These are phyloP conservation scores for Apostichopus parvimensis DNA, from an alignment of 35 echinoderm and acorn worm genomes.

Conservation along the genomic window DNA sequence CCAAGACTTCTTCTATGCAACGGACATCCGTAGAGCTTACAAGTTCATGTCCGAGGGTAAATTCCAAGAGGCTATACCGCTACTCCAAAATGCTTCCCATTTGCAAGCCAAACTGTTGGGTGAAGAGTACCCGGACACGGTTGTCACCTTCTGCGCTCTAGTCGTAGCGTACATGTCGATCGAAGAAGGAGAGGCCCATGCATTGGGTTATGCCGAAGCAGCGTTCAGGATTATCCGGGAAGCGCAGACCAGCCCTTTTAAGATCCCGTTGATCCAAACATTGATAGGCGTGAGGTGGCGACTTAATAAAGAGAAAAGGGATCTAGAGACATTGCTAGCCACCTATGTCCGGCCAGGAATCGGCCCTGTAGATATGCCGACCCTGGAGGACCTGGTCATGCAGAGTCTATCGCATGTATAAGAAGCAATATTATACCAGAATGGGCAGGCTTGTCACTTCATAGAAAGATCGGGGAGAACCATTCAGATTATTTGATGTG, in stretches of 20 bases:
- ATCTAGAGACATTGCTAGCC: slow-evolving; percentile 77
- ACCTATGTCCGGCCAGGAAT: slow-evolving; percentile 60
- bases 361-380: slow-evolving; percentile 78
- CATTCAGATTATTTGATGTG: no score
- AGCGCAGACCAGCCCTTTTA: slow-evolving; percentile 80
- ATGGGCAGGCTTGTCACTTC: no score
- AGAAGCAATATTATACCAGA: background rate
- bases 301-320: slow-evolving; percentile 82
- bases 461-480: no score
- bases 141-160: slow-evolving; percentile 82
- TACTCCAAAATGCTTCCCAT: slow-evolving; percentile 89
- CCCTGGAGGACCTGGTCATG: slow-evolving; percentile 87
- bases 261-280: slow-evolving; percentile 82
- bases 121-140: slow-evolving; percentile 70
- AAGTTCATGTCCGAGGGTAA: slow-evolving; percentile 69
- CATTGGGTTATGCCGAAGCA: slow-evolving; percentile 75
- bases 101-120: slow-evolving; percentile 95
- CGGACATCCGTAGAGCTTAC: slow-evolving; percentile 78
- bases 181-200: slow-evolving; percentile 83
- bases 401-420: slow-evolving; percentile 88
- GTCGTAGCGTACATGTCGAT: slow-evolving; percentile 85
- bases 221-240: slow-evolving; percentile 81
- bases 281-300: slow-evolving; percentile 90
- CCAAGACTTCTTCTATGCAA: slow-evolving; percentile 94
- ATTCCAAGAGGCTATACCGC: slow-evolving; percentile 86